These are phyloP conservation scores for Hirtodrosophila duncani DNA, from an alignment of 2,888 invertebrate species.

Conservation along the genomic window DNA sequence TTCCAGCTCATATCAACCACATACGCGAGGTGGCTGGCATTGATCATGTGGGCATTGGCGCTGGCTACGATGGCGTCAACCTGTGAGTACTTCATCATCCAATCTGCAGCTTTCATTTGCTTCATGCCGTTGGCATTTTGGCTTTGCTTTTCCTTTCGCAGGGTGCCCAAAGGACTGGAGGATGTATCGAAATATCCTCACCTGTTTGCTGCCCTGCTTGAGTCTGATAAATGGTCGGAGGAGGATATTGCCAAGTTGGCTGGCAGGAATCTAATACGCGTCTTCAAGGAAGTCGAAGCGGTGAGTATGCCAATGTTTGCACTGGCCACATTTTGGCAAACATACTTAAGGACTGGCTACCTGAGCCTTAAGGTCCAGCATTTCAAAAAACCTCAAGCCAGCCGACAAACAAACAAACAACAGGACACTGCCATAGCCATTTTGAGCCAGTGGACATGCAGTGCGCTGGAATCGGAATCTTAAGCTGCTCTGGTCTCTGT, in stretches of 20 bases:
- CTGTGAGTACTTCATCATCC: conserved; percentile 83
- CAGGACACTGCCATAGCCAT: too few species aligned
- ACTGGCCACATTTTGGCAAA: conserved; percentile 34
- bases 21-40: conserved; percentile 90
- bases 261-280: conserved; percentile 89
- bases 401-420: too few species aligned
- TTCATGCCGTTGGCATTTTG: conserved; percentile 6
- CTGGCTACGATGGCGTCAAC: conserved; percentile 93
- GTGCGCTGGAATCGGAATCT: too few species aligned
- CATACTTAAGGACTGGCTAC: background rate
- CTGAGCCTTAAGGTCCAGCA: too few species aligned
- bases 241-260: conserved; percentile 90
- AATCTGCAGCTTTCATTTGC: conserved; percentile 16
- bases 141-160: conserved; percentile 28
- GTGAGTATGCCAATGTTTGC: conserved; percentile 80
- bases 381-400: too few species aligned
- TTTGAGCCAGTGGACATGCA: background rate
- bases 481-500: conserved; percentile 18
- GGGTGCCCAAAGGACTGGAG: conserved; percentile 86
- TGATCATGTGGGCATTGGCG: conserved; percentile 92
- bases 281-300: conserved; percentile 87
- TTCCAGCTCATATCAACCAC: conserved; percentile 91
- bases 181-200: conserved; percentile 92
- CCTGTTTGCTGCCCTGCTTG: conserved; percentile 87
- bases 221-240: conserved; percentile 89